Conservation (phyloP, 2,888 invertebrate genomes). For the Nebria salina region DNA sequence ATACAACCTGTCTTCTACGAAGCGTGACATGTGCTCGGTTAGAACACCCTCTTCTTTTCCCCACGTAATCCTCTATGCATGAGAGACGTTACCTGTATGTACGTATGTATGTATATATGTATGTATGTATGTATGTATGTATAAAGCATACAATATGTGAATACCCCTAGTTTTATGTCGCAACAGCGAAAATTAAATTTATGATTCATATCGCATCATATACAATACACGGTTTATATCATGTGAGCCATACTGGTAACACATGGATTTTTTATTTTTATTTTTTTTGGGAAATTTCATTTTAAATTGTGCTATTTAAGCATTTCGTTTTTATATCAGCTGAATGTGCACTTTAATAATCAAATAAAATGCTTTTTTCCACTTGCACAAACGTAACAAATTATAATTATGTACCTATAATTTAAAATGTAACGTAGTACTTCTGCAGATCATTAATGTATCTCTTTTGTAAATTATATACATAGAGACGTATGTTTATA, state of each 20-base stretch:
- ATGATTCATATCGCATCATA: constrained; percentile 35
- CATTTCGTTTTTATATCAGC: constrained; percentile 6
- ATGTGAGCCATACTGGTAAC: not conserved
- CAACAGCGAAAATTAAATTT: constrained; percentile 39
- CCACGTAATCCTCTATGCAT: not conserved
- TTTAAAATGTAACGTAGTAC: too few species aligned
- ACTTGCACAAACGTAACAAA: too few species aligned
- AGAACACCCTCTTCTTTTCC: constrained; percentile 1
- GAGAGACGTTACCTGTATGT: not conserved
- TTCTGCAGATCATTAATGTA: too few species aligned
- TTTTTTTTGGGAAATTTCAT: not conserved
- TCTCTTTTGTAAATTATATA: too few species aligned
- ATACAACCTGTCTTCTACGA: constrained; percentile 1
- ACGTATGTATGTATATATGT: not conserved
- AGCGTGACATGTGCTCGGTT: constrained; percentile 20
- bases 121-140: not conserved
- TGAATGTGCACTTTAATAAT: not conserved
- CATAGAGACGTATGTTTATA: too few species aligned
- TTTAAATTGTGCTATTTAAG: constrained; percentile 5
- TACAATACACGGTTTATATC: not conserved
- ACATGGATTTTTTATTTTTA: constrained; percentile 8
- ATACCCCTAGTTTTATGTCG: constrained; percentile 12
- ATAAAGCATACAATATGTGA: not conserved
- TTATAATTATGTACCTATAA: too few species aligned
- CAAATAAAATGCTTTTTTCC: not conserved